phyloP scores from a whole-genome alignment of 1,140 invertebrate genomes.

The Drosophila neocordata region DNA sequence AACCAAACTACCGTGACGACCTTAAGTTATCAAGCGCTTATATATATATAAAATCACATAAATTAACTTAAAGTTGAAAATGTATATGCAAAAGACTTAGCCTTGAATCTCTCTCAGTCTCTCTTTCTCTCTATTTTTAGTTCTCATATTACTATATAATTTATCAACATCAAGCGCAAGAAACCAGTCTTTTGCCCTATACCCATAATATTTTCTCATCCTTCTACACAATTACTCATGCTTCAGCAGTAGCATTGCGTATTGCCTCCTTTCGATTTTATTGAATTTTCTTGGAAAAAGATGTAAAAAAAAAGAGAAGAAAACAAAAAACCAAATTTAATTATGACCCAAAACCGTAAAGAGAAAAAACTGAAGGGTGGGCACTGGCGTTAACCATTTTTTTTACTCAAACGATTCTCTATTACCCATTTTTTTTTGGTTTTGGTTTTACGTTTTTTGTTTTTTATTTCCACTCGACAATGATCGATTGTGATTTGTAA shows the following conservation, averaged over 20 bases:
- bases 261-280: conserved; percentile 36
- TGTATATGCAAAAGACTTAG: conserved; percentile 43
- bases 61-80: conserved; percentile 5
- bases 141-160: conserved; percentile 58
- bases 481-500: conserved; percentile 77
- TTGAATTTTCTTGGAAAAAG: conserved; percentile 73
- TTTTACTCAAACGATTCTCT: conserved; percentile 6
- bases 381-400: conserved; percentile 33
- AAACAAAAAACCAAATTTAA: conserved; percentile 52
- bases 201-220: conserved; percentile 3
- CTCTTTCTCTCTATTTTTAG: conserved; percentile 32
- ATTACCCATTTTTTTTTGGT: conserved; percentile 42
- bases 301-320: conserved; percentile 46
- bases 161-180: conserved; percentile 58
- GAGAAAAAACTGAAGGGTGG: conserved; percentile 17
- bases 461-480: conserved; percentile 50
- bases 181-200: conserved; percentile 53
- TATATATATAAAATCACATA: conserved; percentile 36
- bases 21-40: conserved; percentile 7
- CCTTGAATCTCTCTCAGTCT: not conserved
- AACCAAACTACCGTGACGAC: conserved; percentile 30
- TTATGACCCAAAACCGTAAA: conserved; percentile 51
- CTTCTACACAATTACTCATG: conserved; percentile 55
- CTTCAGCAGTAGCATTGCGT: conserved; percentile 58
- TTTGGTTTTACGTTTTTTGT: conserved; percentile 24